These are phyloP conservation scores for Leucoma salicis DNA, from an alignment of 2,888 invertebrate species.

Conservation along the genomic window DNA sequence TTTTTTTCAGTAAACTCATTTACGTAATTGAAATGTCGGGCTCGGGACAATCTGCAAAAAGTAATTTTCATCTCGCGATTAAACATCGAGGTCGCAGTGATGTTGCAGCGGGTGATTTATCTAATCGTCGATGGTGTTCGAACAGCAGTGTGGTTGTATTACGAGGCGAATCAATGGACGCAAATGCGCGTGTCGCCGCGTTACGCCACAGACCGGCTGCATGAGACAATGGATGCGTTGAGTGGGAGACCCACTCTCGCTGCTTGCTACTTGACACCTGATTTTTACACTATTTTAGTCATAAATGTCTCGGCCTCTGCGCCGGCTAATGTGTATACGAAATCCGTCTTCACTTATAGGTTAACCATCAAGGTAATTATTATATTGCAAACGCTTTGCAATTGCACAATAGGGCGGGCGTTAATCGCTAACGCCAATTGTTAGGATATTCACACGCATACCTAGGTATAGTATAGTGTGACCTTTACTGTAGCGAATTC, in stretches of 20 bases:
- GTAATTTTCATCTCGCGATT: slow-evolving; percentile 71
- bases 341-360: slow-evolving; percentile 44
- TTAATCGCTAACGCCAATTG: not conserved
- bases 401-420: slow-evolving; percentile 7
- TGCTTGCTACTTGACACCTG: slow-evolving; percentile 58
- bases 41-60: slow-evolving; percentile 61
- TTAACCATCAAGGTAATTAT: slow-evolving; percentile 29
- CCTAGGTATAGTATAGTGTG: slow-evolving; percentile 4
- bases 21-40: slow-evolving; percentile 63
- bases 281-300: slow-evolving; percentile 57
- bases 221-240: slow-evolving; percentile 56
- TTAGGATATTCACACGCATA: slow-evolving; percentile 4
- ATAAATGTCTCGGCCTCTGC: slow-evolving; percentile 56
- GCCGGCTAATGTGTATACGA: slow-evolving; percentile 56
- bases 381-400: slow-evolving; percentile 27
- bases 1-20: slow-evolving; percentile 62
- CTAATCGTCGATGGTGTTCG: slow-evolving; percentile 49
- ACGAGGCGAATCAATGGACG: slow-evolving; percentile 66
- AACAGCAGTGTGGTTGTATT: slow-evolving; percentile 23
- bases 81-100: slow-evolving; percentile 67
- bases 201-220: slow-evolving; percentile 50
- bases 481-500: slow-evolving; percentile 44
- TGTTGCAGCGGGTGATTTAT: slow-evolving; percentile 61
- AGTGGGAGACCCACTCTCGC: slow-evolving; percentile 30
- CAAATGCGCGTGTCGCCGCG: slow-evolving; percentile 75